Evolutionary conservation across 2,113 vertebrate genomes (phyloP), one percentile per base, ranked within the genome.

Genomic region (Calyptomena viridis): DNA sequence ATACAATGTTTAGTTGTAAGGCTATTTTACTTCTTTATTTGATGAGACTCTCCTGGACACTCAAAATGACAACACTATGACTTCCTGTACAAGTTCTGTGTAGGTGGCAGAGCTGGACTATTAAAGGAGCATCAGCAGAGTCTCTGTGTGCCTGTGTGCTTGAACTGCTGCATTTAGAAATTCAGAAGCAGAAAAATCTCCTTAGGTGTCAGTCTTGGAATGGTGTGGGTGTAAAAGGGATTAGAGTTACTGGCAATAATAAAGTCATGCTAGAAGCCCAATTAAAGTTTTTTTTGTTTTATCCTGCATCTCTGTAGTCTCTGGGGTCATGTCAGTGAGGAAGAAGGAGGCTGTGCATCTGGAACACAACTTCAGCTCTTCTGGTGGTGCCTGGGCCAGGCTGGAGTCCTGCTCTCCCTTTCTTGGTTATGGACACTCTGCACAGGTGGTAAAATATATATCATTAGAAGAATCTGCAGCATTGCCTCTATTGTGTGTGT

Each of bases 201-300:
- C 86, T 95, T 92, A 92, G 80, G 88, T 94, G 79, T 75, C 86
- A 86, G 79, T 50, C 63, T 73, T 94, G 83, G 83, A 81, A 88
- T 47, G 76, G 59, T 73, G 35, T 84, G 73, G 52, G 39, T 77
- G 68, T 50, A 89, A 71, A 3, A 93, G 37, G 59, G 83, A 77
- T 67, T 58, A 44, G 79, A 94, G 76, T 83, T 92, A 42, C 68
- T 47, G 39, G 59, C 68, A 92, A 3, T 81, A 56, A 85, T 64
- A 63, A 88, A 56, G 79, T 83, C 68, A 71, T 59, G 33, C 60
- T 3, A 5, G 90, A 87, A 93, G 64, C 42, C 83, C 1, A 84
- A 1, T 81, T 42, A 89, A 77, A 77, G 80, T 56, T 55, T 89
- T 94, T 88, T 84, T 0, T 0, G 24, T 28, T 87, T 84, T 72